A percentile compares a stretch with the other conserved stretches of the same genome.
Conservation (phyloP, 1,140 invertebrate species). For the Himalopsyche phryganea region DNA sequence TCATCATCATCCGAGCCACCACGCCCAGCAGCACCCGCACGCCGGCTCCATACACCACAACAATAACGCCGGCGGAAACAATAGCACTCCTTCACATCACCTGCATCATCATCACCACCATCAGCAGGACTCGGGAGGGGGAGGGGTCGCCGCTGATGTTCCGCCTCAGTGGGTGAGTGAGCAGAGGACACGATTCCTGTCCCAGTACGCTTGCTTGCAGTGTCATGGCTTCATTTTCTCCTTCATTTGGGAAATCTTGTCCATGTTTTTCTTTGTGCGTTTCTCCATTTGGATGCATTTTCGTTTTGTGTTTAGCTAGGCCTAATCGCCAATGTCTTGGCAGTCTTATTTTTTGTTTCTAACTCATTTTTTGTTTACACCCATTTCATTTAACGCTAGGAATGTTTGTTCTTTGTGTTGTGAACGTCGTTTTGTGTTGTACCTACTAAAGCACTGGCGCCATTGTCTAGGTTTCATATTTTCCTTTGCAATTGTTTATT, state of each 20-base stretch:
- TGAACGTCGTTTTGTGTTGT: not conserved
- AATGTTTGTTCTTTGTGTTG: not conserved
- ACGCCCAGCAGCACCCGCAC: conserved; percentile 3
- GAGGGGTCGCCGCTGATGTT: conserved; percentile 26
- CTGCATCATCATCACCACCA: conserved; percentile 11
- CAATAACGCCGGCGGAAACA: not conserved
- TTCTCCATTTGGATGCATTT: conserved; percentile 1
- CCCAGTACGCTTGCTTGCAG: not conserved
- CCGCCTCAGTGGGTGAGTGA: conserved; percentile 33
- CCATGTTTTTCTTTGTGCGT: not conserved
- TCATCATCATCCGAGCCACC: conserved; percentile 12
- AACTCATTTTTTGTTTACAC: not conserved
- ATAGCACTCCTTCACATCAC: conserved; percentile 6
- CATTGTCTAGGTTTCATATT: not conserved
- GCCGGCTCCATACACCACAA: not conserved
- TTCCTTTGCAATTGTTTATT: not conserved
- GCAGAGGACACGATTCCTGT: not conserved
- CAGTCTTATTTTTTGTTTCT: too few relatives aligned
- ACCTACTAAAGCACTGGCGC: too few relatives aligned
- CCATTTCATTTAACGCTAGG: too few relatives aligned
- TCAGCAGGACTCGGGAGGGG: conserved; percentile 17
- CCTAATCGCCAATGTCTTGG: too few relatives aligned
- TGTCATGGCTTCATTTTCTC: conserved; percentile 7
- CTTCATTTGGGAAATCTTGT: not conserved
- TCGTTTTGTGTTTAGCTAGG: conserved; percentile 1